phyloP scores from a whole-genome alignment of 2,888 invertebrate species.

The Margaritifera margaritifera region DNA sequence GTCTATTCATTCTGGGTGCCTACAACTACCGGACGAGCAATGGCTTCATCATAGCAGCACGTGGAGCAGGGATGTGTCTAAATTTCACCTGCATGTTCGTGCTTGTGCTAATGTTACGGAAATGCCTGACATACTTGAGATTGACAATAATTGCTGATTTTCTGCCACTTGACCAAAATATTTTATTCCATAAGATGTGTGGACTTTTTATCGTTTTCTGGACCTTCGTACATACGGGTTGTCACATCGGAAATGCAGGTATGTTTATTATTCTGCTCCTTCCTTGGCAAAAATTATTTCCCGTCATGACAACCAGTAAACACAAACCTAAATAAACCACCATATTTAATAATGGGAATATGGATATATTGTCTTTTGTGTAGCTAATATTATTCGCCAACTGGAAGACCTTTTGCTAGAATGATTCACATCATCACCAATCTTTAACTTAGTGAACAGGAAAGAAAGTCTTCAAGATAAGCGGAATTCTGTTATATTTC shows the following conservation, averaged over 20 bases:
- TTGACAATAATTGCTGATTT: constrained; percentile 84
- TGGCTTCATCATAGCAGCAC: constrained; percentile 75
- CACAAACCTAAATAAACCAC: no score
- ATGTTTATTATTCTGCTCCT: constrained; percentile 58
- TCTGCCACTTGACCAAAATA: constrained; percentile 92
- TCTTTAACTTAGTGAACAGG: no score
- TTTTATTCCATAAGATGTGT: constrained; percentile 92
- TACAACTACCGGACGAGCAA: constrained; percentile 47
- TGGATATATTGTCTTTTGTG: no score
- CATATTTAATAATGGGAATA: no score
- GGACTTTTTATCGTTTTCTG: constrained; percentile 85
- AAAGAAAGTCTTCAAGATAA: no score
- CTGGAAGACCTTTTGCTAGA: no score
- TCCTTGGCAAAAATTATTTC: no score
- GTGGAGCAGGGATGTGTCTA: constrained; percentile 88
- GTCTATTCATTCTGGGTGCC: constrained; percentile 78
- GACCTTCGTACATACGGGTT: constrained; percentile 85
- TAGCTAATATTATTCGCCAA: no score
- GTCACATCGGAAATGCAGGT: constrained; percentile 92
- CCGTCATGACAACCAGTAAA: no score
- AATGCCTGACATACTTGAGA: constrained; percentile 88
- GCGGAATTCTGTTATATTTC: no score
- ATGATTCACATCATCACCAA: no score
- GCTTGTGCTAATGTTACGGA: constrained; percentile 89
- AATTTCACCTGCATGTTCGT: constrained; percentile 94